These are phyloP conservation scores for Chelon auratus DNA, from an alignment of 2,797 vertebrate species.

Conservation along the genomic window DNA sequence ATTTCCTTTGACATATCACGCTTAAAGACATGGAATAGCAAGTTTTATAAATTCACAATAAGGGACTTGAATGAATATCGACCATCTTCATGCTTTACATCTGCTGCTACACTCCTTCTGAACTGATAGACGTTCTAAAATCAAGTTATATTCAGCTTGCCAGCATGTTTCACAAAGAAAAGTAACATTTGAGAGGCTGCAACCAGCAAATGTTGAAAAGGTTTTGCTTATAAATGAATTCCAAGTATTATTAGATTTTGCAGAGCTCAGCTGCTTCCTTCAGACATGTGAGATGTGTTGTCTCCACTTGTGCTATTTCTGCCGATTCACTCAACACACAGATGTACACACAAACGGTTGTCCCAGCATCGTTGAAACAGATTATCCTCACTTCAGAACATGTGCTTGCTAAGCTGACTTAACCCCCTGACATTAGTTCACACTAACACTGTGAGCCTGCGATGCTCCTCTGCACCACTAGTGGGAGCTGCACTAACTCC, in stretches of 20 bases:
- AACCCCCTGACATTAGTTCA: slow-evolving; percentile 17
- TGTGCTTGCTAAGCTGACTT: slow-evolving; percentile 39
- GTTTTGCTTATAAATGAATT: neutral
- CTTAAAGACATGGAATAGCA: neutral
- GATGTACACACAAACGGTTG: slow-evolving; percentile 4
- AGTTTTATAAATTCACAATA: neutral
- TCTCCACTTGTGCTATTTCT: slow-evolving; percentile 1
- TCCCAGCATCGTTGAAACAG: slow-evolving; percentile 19
- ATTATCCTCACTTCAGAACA: slow-evolving; percentile 36
- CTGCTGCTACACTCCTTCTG: neutral
- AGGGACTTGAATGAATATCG: neutral
- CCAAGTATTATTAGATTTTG: neutral
- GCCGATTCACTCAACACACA: slow-evolving; percentile 12
- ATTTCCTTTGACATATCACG: neutral
- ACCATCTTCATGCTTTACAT: neutral
- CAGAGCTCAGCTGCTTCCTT: neutral
- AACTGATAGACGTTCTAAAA: neutral
- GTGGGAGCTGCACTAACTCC: slow-evolving; percentile 47
- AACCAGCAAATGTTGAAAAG: neutral
- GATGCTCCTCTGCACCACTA: slow-evolving; percentile 30
- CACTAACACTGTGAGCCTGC: slow-evolving; percentile 9
- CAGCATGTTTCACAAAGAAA: neutral
- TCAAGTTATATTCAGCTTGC: neutral
- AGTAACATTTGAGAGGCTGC: neutral
- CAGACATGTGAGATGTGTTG: slow-evolving; percentile 20